These are phyloP conservation scores for Coptodon bakossiorum DNA, from an alignment of 2,113 vertebrate genomes.

Conservation along the genomic window DNA sequence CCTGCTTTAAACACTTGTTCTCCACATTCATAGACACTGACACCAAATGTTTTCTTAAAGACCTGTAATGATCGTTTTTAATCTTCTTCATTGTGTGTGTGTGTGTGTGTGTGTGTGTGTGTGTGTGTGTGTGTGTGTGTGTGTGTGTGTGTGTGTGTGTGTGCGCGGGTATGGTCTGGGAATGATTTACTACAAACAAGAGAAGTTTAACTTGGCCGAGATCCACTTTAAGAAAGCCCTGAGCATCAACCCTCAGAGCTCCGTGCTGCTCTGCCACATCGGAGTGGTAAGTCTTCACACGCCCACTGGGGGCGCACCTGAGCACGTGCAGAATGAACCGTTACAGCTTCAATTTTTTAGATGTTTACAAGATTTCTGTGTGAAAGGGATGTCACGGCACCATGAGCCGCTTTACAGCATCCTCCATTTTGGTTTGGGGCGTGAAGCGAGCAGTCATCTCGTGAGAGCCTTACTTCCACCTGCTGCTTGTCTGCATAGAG, in stretches of 20 bases:
- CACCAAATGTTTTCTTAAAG: background rate
- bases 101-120: background rate
- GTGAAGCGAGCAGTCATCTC: background rate
- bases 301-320: background rate
- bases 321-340: background rate
- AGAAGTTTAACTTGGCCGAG: slow-evolving; percentile 97
- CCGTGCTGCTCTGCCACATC: slow-evolving; percentile 95
- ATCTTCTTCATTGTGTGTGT: background rate
- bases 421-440: background rate
- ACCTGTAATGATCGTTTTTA: background rate
- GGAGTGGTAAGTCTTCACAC: slow-evolving; percentile 82
- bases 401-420: background rate
- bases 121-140: background rate
- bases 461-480: background rate
- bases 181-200: slow-evolving; percentile 99
- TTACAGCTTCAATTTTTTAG: background rate
- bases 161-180: slow-evolving; percentile 89
- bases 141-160: background rate
- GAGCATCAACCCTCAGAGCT: slow-evolving; percentile 98
- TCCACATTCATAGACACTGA: background rate
- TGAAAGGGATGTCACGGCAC: background rate
- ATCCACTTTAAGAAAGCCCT: slow-evolving; percentile 99
- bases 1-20: background rate
- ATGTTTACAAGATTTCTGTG: background rate
- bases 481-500: background rate